Evolutionary conservation across 2,888 invertebrate species (phyloP), one percentile per base, ranked within the genome.

Genomic region (Drosophila anomalata): DNA sequence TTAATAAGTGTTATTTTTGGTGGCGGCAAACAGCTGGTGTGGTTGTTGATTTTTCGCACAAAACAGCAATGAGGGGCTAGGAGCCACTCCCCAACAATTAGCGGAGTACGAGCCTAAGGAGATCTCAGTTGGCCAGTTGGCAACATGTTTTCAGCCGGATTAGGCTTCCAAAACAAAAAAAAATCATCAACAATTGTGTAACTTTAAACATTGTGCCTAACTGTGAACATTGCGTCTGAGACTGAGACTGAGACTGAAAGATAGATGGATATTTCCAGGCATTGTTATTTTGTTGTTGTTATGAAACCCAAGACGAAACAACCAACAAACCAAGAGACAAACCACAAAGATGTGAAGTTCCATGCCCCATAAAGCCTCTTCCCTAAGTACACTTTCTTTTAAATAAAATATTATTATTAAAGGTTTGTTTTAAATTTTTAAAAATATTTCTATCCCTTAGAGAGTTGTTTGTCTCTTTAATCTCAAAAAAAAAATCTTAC

Each of bases 181-280:
- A 3, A 12, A 33, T 9, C 31, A 51, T 62, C 72, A 81, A 48
- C 57, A 52, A 73, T 72, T 74, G 77, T 76, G 77, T 65, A 76
- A 74, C 72, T 55, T 57, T 66, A 73, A 73, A 68, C 57, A 71
- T 42, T 42, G 47, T 44, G 55, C 42, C 54, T 51, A 66, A 72
- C 59, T 67, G 71, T 68, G 57, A 72, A 65, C 65, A 60, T 42
- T 46, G 58, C 24, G 57, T 73, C 69, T 57, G 76, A 72, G 17
- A 17, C 69, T 57, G 76, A 72, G 17, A 17, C 17, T 17, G 17
- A 17, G 29, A 51, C 46, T 54, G 31, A 54, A 33, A 67, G 68
- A 77, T 66, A 69, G 69, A 73, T 83, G 89, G 88, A 68, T 74
- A 88, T 87, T 85, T 85, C 76, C 80, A 86, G 84, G 88, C 84